These are phyloP conservation scores for Pseudopleuronectes americanus DNA, from an alignment of 2,797 vertebrate species.

Conservation along the genomic window DNA sequence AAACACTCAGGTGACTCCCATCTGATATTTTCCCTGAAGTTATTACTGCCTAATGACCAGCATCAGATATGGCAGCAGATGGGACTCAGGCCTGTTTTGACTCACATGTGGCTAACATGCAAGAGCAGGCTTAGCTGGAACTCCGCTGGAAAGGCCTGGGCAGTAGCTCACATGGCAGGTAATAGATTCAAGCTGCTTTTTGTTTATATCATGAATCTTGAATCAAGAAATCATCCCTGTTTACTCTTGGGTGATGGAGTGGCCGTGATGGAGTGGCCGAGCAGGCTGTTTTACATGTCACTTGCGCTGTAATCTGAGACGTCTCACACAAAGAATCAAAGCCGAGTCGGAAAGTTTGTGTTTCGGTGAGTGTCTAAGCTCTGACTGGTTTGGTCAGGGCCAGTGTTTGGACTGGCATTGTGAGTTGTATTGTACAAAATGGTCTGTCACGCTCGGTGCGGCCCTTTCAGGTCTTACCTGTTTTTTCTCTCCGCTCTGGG, in stretches of 20 bases:
- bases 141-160: background rate
- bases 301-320: constrained; percentile 41
- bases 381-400: constrained; percentile 65
- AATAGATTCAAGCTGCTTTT: constrained; percentile 1
- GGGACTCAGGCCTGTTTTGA: constrained; percentile 33
- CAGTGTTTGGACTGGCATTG: constrained; percentile 61
- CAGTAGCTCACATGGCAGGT: background rate
- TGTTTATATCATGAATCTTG: background rate
- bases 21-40: constrained; percentile 61
- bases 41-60: constrained; percentile 56
- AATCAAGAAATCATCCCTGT: background rate
- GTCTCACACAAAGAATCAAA: constrained; percentile 42
- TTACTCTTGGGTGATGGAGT: background rate
- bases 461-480: constrained; percentile 80
- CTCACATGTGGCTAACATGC: constrained; percentile 34
- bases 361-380: constrained; percentile 44
- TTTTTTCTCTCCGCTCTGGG: constrained; percentile 68
- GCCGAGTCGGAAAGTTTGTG: constrained; percentile 42
- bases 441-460: constrained; percentile 53
- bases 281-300: constrained; percentile 22
- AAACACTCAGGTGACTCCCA: constrained; percentile 59
- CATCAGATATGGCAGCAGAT: constrained; percentile 64
- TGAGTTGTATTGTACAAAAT: constrained; percentile 23
- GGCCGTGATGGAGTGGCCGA: constrained; percentile 22
- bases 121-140: constrained; percentile 21